Base-by-base conservation (phyloP, 1,140 invertebrate species). In the Berghia stephanieae region DNA sequence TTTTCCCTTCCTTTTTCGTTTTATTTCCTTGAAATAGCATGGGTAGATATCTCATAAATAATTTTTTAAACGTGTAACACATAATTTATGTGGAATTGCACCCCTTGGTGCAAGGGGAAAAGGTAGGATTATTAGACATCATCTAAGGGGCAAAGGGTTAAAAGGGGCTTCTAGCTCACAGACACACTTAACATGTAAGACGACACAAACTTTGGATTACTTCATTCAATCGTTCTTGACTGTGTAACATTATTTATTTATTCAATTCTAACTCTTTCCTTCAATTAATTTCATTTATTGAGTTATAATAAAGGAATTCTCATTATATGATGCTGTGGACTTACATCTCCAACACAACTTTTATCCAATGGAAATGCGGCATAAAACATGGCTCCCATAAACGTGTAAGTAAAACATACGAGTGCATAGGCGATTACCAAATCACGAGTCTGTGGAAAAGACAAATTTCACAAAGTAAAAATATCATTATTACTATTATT, bases 291-390 rank as follows among this genome's bases (percentile, higher is more conserved):
- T n/a, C n/a, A n/a, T n/a, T n/a, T n/a, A n/a, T n/a, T n/a, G n/a
- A n/a, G n/a, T n/a, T n/a, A n/a, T n/a, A n/a, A 63, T 40, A 31
- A 66, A 63, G 21, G 13, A 34, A 69, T 69, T 69, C 27, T 49
- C 6, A n/a, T n/a, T n/a, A 44, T n/a, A 96, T 87, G 2, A 44
- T 4, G 44, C 42, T 13, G 44, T 43, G 42, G 67, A 93, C 95
- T 95, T 92, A 98, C 96, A 91, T 97, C 96, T 91, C 94, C 92
- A 78, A 98, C 96, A 84, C 96, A 98, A 21, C 90, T 90, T 90
- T 98, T 97, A 13, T 91, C 90, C 18, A 96, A 87, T 3, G 96
- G 96, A 86, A 97, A 98, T 71, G 93, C 92, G 4, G 95, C 85
- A 88, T 94, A 98, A 89, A 98, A 96, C 0, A 93, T 87, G 8